Base-by-base conservation (phyloP, 1,140 invertebrate species). In the Pogonus chalceus region DNA sequence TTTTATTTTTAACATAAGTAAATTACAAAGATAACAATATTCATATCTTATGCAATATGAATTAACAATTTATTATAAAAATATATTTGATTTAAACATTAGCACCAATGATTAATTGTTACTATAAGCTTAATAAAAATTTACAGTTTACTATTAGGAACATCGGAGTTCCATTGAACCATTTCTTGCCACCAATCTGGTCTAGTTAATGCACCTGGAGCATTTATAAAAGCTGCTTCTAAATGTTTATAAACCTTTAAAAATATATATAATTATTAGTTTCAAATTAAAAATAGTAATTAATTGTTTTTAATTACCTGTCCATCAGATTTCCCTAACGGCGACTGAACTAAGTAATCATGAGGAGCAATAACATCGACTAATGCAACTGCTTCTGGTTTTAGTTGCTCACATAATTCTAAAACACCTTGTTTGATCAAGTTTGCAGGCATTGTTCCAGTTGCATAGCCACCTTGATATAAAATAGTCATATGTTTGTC, bases 281-380 rank as follows among this genome's bases (percentile, higher is more conserved):
- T 4, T 31, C 14, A 31, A 31, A 31, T 31, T 31, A 31, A 31
- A 4, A 31, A 4, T 31, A 18, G 35, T 54, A 14, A 22, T 48
- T 26, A n/a, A n/a, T n/a, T n/a, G n/a, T n/a, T n/a, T n/a, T 52
- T 12, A 72, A 56, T 60, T 76, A 69, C 58, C 70, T 76, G 37
- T 76, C 70, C 72, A 65, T 91, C 85, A 4, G 85, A 80, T 62
- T 76, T 74, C 47, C 87, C 88, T 3, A 92, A 71, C 16, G 81
- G 79, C 7, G 88, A 91, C 63, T 85, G 83, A 0, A 92, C 65
- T 60, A 88, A 79, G 64, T 84, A 87, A 71, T 89, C 86, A 43
- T 84, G 80, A 2, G 85, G 86, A 35, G 84, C 81, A 49, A 88
- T 68, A 18, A 78, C 79, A 74, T 90, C 86, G 1, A 80, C 81